Evolutionary conservation across 1,140 invertebrate genomes (phyloP), one percentile per base, ranked within the genome.

Genomic region (Lethrus apterus): DNA sequence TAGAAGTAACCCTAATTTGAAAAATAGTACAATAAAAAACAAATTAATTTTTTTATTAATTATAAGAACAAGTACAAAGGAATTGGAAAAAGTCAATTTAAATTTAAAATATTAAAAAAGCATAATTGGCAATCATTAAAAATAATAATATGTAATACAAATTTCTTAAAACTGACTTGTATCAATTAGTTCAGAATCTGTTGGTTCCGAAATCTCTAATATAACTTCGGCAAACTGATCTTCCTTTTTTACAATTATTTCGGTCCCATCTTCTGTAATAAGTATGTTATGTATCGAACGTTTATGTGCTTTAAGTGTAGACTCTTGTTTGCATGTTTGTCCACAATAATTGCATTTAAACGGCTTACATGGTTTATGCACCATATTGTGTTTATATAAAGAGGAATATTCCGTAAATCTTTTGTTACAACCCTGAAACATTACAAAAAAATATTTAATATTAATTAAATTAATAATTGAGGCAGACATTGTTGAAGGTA

Each of bases 321-420:
- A 76, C 8, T 73, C 71, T 57, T 79, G 77, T 36, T 77, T 62
- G 54, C 78, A 79, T 15, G 65, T 70, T 44, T 74, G 73, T 7
- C 68, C 69, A 62, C 79, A 81, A 26, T 70, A 64, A 34, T 66
- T 63, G 52, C 78, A 81, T 13, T 63, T 63, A 50, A 75, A 76
- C n/a, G 73, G 71, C 53, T 74, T 78, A 14, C 67, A 64, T 26
- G 75, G 70, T 30, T 73, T 74, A 59, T 81, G 79, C 3, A 82
- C 80, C 18, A 81, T 71, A 60, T 81, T 77, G 64, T 85, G 83
- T 63, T 84, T 84, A 59, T 84, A 84, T 11, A 84, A 69, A 56
- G 79, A 83, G 32, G 81, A 84, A 60, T 85, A 85, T 59, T 85
- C 83, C 2, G 83, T 84, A 54, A 85, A 85, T 23, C 78, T 67